These are phyloP conservation scores for Gnatocerus cornutus DNA, from an alignment of 2,888 invertebrate species.

Conservation along the genomic window DNA sequence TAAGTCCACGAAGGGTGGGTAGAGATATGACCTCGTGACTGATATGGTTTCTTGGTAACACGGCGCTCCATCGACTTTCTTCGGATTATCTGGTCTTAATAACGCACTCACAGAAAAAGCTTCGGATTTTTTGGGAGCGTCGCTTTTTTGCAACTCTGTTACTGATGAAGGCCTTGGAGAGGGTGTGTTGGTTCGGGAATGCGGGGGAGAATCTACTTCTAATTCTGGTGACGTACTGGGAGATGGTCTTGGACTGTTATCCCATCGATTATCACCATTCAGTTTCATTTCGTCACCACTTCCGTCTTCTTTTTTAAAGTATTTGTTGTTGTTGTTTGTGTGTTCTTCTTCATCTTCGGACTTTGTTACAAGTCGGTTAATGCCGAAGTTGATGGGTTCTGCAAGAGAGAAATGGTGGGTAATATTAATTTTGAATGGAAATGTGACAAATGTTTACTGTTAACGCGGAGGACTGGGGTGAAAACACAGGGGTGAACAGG, in stretches of 20 bases:
- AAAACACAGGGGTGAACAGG: conserved; percentile 46
- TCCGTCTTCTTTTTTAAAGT: conserved; percentile 71
- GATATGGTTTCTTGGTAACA: conserved; percentile 72
- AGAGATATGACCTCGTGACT: conserved; percentile 76
- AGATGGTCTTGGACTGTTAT: conserved; percentile 65
- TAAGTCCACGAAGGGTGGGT: conserved; percentile 79
- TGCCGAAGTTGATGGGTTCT: conserved; percentile 90
- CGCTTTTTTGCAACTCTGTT: conserved; percentile 69
- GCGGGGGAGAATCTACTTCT: conserved; percentile 84
- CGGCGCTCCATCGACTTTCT: conserved; percentile 66
- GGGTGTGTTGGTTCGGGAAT: conserved; percentile 73
- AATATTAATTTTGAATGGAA: conserved; percentile 33
- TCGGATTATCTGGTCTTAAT: conserved; percentile 83
- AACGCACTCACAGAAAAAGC: conserved; percentile 89
- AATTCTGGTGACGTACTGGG: conserved; percentile 79
- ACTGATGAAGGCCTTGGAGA: conserved; percentile 72
- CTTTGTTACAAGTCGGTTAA: conserved; percentile 82
- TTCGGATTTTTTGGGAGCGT: conserved; percentile 81
- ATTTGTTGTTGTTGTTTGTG: conserved; percentile 72
- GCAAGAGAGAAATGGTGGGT: conserved; percentile 66
- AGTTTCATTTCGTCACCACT: conserved; percentile 73
- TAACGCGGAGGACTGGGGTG: conserved; percentile 41
- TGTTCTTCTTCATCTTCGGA: conserved; percentile 78
- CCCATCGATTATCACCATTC: conserved; percentile 64
- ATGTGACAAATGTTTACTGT: conserved; percentile 44